phyloP scores from a whole-genome alignment of 2,888 invertebrate species.

The Linhomoeus sp. region DNA sequence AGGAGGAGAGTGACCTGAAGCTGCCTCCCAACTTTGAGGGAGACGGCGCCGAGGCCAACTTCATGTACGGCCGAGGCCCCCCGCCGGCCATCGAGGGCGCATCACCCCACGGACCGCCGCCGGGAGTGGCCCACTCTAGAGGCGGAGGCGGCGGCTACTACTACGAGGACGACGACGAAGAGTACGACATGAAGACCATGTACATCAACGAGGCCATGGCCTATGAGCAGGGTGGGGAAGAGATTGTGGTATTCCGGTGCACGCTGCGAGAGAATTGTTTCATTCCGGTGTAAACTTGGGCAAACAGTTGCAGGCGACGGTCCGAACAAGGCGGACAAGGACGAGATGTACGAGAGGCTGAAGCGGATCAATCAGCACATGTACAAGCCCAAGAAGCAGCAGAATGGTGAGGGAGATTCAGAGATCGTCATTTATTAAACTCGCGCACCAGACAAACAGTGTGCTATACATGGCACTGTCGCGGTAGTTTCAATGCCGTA shows the following conservation, averaged over 20 bases:
- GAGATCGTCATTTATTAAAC: too few relatives aligned
- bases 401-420: too few relatives aligned
- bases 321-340: conserved; percentile 1
- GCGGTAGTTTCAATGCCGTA: too few relatives aligned
- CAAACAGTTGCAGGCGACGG: neutral
- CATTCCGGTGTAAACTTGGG: too few relatives aligned
- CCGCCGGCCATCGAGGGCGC: neutral
- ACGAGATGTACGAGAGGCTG: conserved; percentile 14
- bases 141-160: conserved; percentile 7
- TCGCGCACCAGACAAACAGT: too few relatives aligned
- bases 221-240: neutral
- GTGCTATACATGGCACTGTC: too few relatives aligned
- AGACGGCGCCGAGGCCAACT: neutral
- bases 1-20: neutral
- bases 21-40: neutral
- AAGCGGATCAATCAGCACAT: conserved; percentile 21
- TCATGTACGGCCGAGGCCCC: conserved; percentile 2
- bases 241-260: neutral
- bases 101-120: neutral
- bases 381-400: conserved; percentile 16
- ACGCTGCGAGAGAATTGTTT: too few relatives aligned
- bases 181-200: conserved; percentile 19
- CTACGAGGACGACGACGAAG: conserved; percentile 27
- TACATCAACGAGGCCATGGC: conserved; percentile 11
- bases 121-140: neutral